Percentiles rank a stretch among this genome's conserved stretches.
These are phyloP conservation scores for Labia minor DNA, from an alignment of 2,888 invertebrate genomes.

Conservation along the genomic window DNA sequence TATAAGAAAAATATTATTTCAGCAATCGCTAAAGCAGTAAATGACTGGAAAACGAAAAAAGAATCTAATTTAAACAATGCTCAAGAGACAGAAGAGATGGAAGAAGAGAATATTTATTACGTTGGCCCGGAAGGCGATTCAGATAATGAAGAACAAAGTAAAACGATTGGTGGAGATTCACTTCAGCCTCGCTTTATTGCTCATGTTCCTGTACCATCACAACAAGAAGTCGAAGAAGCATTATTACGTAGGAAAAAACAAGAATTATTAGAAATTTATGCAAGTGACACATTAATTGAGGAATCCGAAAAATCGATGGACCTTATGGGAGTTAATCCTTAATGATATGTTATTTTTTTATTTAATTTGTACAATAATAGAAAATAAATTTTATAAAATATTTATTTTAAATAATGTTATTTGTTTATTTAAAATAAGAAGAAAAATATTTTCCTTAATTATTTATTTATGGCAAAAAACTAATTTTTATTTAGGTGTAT, in stretches of 20 bases:
- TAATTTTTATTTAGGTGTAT: no score
- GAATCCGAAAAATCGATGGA: conserved; percentile 23
- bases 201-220: conserved; percentile 87
- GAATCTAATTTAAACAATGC: conserved; percentile 40
- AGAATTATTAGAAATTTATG: conserved; percentile 79
- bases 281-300: conserved; percentile 23
- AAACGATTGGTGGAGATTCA: conserved; percentile 36
- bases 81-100: conserved; percentile 45
- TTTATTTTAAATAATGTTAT: no score
- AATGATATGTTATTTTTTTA: not conserved
- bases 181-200: conserved; percentile 55
- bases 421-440: no score
- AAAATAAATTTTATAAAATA: not conserved
- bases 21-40: conserved; percentile 49
- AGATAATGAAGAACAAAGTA: conserved; percentile 30
- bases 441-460: no score
- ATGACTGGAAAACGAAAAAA: conserved; percentile 56
- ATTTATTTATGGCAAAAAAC: no score
- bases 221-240: conserved; percentile 88
- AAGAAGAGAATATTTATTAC: conserved; percentile 63
- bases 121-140: conserved; percentile 34
- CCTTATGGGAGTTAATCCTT: conserved; percentile 21
- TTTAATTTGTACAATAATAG: not conserved
- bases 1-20: no score
- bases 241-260: conserved; percentile 81